phyloP scores from a whole-genome alignment of 2,113 vertebrate species.

The Cryptotis parvus region DNA sequence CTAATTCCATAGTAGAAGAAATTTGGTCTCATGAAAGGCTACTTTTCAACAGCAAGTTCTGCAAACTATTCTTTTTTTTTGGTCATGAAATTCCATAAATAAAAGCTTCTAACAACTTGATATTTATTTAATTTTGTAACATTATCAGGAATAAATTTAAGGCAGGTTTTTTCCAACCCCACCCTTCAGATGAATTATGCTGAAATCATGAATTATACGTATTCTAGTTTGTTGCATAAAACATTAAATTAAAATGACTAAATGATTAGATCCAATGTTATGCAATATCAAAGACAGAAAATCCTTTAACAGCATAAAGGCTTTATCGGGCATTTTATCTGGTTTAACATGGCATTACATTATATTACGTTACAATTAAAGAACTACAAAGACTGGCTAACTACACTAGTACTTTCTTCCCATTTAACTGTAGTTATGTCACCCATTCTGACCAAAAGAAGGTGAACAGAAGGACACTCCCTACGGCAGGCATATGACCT shows the following conservation, averaged over 20 bases:
- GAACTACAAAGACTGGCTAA: neutral
- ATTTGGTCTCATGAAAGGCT: neutral
- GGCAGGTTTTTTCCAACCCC: neutral
- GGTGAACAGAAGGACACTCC: neutral
- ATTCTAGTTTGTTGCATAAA: neutral
- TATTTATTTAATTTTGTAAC: neutral
- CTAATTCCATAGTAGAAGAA: neutral
- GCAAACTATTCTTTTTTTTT: conserved; percentile 17
- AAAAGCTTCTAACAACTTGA: neutral
- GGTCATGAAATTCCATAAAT: neutral
- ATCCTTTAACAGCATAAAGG: neutral
- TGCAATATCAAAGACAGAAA: neutral
- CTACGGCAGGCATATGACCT: neutral
- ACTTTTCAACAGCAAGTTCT: neutral
- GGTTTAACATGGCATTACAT: too few species aligned
- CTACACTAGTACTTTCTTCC: neutral
- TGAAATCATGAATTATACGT: neutral
- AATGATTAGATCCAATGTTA: neutral
- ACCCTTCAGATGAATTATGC: too few species aligned
- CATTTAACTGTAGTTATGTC: neutral
- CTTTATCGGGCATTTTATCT: too few species aligned
- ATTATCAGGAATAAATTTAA: conserved; percentile 43
- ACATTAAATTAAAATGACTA: neutral
- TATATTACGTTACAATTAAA: neutral
- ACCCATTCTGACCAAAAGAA: conserved; percentile 33